Percentiles rank a stretch among this genome's conserved stretches.
These are phyloP conservation scores for Lophochroa leadbeateri DNA, from an alignment of 2,113 vertebrate species.

Conservation along the genomic window DNA sequence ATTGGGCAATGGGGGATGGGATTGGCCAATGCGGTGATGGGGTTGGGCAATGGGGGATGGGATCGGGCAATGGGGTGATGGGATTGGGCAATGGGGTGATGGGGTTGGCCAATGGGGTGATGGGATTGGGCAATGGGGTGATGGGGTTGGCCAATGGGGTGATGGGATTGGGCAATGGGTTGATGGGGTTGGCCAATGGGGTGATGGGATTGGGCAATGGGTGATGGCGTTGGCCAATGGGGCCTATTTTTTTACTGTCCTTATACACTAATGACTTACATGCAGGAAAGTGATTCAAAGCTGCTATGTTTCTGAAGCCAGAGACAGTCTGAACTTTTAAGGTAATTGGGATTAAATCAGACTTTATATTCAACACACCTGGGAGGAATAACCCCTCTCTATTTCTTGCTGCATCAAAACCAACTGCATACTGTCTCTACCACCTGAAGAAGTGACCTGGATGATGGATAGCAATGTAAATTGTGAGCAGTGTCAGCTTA, in stretches of 20 bases:
- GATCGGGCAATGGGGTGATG: too few relatives aligned
- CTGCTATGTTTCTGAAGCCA: background rate
- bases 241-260: background rate
- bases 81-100: too few relatives aligned
- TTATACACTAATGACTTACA: background rate
- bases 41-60: too few relatives aligned
- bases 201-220: too few relatives aligned
- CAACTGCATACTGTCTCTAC: background rate
- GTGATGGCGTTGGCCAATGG: too few relatives aligned
- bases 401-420: background rate
- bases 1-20: too few relatives aligned
- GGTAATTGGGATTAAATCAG: background rate
- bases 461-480: background rate
- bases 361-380: background rate
- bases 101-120: too few relatives aligned
- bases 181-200: too few relatives aligned
- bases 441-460: background rate
- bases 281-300: background rate
- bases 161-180: too few relatives aligned
- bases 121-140: too few relatives aligned
- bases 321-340: background rate
- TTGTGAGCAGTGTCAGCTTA: background rate
- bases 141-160: too few relatives aligned
- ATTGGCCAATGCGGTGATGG: too few relatives aligned
- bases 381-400: background rate